Base-by-base conservation (phyloP, 2,113 vertebrate species). In the Tylochromis polylepis region DNA sequence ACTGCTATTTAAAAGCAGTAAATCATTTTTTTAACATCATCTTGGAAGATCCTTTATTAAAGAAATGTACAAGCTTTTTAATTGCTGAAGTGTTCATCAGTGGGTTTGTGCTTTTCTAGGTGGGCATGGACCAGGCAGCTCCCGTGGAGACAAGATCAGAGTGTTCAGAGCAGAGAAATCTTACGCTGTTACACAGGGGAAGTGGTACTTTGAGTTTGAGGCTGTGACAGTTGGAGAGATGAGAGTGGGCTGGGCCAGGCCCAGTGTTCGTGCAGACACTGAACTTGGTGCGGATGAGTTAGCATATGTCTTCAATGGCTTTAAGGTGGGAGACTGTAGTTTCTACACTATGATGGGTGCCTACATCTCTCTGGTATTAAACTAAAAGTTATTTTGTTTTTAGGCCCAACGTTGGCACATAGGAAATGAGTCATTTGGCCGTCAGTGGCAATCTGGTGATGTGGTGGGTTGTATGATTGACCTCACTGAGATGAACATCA, bases 201-300 rank as follows among this genome's bases (percentile, higher is more conserved):
- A 97, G 86, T 99, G 98, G 98, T 99, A 99, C 94, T 98, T 98
- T 79, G 98, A 98, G 90, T 99, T 99, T 51, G 98, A 98, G 90
- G 97, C 96, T 0, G 97, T 98, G 78, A 98, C 97, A 3, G 97
- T 97, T 0, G 98, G 98, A 1, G 98, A 98, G 92, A 99, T 98
- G 98, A 96, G 98, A 72, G 98, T 99, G 34, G 98, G 98, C 18
- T 98, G 98, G 98, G 97, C 97, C 0, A 94, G 97, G 16, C 98
- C 97, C 1, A 96, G 94, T 7, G 97, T 98, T 60, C 95, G 96
- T 1, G 97, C 98, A 0, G 97, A 98, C 22, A 91, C 93, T 15
- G 97, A 98, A 75, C 95, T 99, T 27, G 98, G 98, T 11, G 96
- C 95, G 0, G 98, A 99, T 56, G 97, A 98, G 1, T 92, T 98